Evolutionary conservation across 2,113 vertebrate species (phyloP), one percentile per base, ranked within the genome.

Genomic region (Chrysochloris asiatica): DNA sequence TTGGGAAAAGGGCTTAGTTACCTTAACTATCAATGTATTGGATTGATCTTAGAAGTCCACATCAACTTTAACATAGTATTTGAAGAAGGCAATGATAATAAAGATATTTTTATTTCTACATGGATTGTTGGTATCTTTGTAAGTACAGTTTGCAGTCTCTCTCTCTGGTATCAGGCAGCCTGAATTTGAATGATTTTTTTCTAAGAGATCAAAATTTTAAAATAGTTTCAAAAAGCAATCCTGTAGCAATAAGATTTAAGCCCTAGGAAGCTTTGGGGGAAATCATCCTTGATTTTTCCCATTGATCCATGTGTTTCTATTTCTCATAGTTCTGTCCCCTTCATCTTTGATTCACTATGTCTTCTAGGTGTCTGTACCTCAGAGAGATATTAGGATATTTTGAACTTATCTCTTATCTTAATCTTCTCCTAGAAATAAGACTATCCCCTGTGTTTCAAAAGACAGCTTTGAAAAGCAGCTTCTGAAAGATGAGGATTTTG

Each of bases 341-440:
- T 85, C 21, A 48, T 63, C 86, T 91, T 83, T 90, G 67, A 93
- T 83, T 59, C 33, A 54, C 73, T 80, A 14, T 83, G 30, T 93
- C 88, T 36, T 48, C 63, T 86, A 41, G 24, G 26, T 86, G 61
- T 90, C 92, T 95, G 75, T 0, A 63, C 88, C 65, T 83, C 24
- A n/a, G 90, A 85, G 75, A 94, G 72, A 90, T 94, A 28, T 94
- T 93, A 94, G 63, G 65, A 89, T 65, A 90, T 89, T 96, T 95
- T 88, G 71, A 93, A 93, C 52, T 88, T 93, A 95, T 83, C 88
- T 94, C 78, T 92, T 85, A 91, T 80, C 85, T 93, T 94, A 91
- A 91, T 94, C 95, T 93, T 93, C 86, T 76, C 93, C 92, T 90
- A 91, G 92, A 96, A 95, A 73, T 47, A 33, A 88, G 76, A 93